These are phyloP conservation scores for Drosophila elegans DNA, from an alignment of 1,140 invertebrate genomes.

Conservation along the genomic window DNA sequence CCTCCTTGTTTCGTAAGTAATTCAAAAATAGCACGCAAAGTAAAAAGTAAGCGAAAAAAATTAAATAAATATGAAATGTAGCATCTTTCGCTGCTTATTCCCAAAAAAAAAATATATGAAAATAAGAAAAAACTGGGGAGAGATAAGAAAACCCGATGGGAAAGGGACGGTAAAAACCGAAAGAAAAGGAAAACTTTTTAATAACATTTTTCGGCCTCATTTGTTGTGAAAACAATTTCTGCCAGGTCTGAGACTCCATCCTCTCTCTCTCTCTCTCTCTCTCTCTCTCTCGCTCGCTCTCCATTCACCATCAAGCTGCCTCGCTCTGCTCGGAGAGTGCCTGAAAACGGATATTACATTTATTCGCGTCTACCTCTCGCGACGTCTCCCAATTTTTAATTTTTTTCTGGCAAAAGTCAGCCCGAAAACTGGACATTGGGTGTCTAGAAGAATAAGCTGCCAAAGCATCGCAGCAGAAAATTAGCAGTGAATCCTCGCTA, in stretches of 20 bases:
- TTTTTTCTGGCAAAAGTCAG: slow-evolving; percentile 54
- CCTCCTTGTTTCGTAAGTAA: slow-evolving; percentile 56
- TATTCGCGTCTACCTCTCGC: slow-evolving; percentile 75
- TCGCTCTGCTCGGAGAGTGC: slow-evolving; percentile 6
- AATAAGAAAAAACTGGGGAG: slow-evolving; percentile 22
- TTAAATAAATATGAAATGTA: slow-evolving; percentile 81
- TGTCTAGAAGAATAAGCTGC: slow-evolving; percentile 16
- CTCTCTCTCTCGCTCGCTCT: slow-evolving; percentile 12
- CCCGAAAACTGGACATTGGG: slow-evolving; percentile 26
- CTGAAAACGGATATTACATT: slow-evolving; percentile 79
- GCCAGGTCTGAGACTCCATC: slow-evolving; percentile 41
- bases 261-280: slow-evolving; percentile 6
- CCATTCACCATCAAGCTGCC: background rate
- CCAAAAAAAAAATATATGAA: slow-evolving; percentile 37
- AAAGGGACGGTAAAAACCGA: slow-evolving; percentile 7
- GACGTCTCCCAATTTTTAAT: slow-evolving; percentile 51
- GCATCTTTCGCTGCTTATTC: slow-evolving; percentile 47
- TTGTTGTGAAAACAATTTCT: slow-evolving; percentile 81
- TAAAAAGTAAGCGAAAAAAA: slow-evolving; percentile 71
- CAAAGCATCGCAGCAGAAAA: slow-evolving; percentile 32
- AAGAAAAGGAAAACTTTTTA: slow-evolving; percentile 81
- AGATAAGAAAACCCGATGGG: slow-evolving; percentile 21
- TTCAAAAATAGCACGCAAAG: slow-evolving; percentile 67
- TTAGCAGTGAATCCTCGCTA: slow-evolving; percentile 4
- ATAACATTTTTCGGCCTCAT: slow-evolving; percentile 83